A percentile compares a stretch with the other conserved stretches of the same genome.
Conservation (phyloP, 2,888 invertebrate species). For the Metellina segmentata region DNA sequence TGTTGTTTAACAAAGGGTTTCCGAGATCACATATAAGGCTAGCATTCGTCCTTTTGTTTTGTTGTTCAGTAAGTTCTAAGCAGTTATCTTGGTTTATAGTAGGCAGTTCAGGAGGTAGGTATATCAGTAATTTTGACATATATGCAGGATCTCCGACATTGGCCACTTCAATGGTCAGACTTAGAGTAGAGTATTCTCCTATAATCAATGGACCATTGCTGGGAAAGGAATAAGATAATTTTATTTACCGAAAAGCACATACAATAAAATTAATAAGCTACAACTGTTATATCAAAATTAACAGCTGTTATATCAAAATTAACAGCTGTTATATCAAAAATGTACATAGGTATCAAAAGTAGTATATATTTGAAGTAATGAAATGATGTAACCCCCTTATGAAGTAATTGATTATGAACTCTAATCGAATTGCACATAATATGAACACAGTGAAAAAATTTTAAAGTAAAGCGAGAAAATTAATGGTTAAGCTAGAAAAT, state of each 20-base stretch:
- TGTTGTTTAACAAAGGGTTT: constrained; percentile 46
- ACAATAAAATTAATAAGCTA: too few relatives aligned
- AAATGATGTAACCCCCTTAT: too few relatives aligned
- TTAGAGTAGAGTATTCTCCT: constrained; percentile 51
- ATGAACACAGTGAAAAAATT: too few relatives aligned
- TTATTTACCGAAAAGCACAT: not conserved
- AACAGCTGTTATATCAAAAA: too few relatives aligned
- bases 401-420: too few relatives aligned
- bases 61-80: constrained; percentile 32
- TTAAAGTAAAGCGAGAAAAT: too few relatives aligned
- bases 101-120: constrained; percentile 63
- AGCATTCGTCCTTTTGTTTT: constrained; percentile 56
- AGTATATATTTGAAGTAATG: too few relatives aligned
- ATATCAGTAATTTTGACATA: constrained; percentile 60
- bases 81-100: constrained; percentile 68
- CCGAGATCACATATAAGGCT: constrained; percentile 71
- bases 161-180: constrained; percentile 48
- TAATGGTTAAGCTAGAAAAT: too few relatives aligned
- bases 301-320: too few relatives aligned
- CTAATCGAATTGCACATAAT: too few relatives aligned
- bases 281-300: too few relatives aligned
- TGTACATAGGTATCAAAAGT: too few relatives aligned
- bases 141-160: constrained; percentile 72
- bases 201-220: constrained; percentile 53
- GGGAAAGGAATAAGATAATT: not conserved